Evolutionary conservation across 2,888 invertebrate genomes (phyloP).

Genomic region (Andrena chrysosceles): DNA sequence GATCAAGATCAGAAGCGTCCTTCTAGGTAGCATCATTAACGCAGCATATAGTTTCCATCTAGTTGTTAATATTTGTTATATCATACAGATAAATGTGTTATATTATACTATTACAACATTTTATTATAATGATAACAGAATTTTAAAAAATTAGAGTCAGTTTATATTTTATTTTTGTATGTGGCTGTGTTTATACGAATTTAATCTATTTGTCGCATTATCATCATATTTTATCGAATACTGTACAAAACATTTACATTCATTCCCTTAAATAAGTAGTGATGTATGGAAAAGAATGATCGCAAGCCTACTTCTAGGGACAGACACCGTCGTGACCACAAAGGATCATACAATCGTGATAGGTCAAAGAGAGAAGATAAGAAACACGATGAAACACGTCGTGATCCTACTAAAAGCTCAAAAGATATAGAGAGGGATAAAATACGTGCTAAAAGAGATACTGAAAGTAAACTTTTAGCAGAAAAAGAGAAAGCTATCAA

Average conservation of each 20-base stretch:
- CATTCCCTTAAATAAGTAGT: constrained; percentile 20
- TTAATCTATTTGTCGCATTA: constrained; percentile 4
- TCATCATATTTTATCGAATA: constrained; percentile 22
- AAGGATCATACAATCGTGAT: constrained; percentile 70
- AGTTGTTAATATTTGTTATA: constrained; percentile 24
- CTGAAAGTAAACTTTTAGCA: constrained; percentile 81
- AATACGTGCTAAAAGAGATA: constrained; percentile 79
- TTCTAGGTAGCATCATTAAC: constrained; percentile 73
- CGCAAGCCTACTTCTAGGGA: constrained; percentile 79
- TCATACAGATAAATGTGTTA: constrained; percentile 17
- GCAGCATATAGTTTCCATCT: constrained; percentile 30
- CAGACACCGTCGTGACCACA: constrained; percentile 68
- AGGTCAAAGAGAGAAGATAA: constrained; percentile 75
- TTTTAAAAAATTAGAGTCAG: neutral
- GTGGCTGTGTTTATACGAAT: neutral
- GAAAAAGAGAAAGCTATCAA: constrained; percentile 84
- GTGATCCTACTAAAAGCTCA: constrained; percentile 82
- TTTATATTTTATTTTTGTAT: constrained; percentile 16
- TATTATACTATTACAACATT: constrained; percentile 10
- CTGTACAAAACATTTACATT: constrained; percentile 22
- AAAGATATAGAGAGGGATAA: constrained; percentile 84
- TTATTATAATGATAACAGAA: constrained; percentile 9
- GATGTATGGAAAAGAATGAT: constrained; percentile 47
- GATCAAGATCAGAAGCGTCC: constrained; percentile 58
- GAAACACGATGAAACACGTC: constrained; percentile 77